Conservation (phyloP, 2,797 vertebrate genomes). For the Sebastes elongatus region DNA sequence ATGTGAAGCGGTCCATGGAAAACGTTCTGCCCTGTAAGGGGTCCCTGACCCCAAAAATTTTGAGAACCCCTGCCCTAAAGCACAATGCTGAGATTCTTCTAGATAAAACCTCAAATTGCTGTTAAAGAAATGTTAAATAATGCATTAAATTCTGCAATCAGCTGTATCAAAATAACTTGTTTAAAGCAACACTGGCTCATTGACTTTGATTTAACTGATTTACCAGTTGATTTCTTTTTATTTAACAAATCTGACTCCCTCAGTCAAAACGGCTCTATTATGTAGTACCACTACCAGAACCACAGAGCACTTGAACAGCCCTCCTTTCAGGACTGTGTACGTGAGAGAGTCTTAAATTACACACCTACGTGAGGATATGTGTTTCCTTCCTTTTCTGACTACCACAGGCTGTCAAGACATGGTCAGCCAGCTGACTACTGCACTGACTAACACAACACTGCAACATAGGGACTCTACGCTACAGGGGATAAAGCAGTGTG, state of each 20-base stretch:
- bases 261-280: not conserved
- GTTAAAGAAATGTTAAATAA: not conserved
- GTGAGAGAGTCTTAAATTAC: not conserved
- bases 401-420: constrained; percentile 23
- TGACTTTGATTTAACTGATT: constrained; percentile 31
- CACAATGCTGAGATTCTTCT: not conserved
- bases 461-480: constrained; percentile 6
- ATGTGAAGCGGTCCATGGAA: too few relatives aligned
- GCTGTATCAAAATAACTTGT: not conserved
- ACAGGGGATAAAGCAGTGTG: not conserved
- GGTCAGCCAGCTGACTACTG: constrained; percentile 3
- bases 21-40: too few relatives aligned
- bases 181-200: constrained; percentile 7
- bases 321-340: not conserved
- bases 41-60: too few relatives aligned
- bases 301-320: not conserved
- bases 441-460: constrained; percentile 23
- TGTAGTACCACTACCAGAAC: not conserved
- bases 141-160: not conserved
- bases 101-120: not conserved
- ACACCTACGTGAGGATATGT: not conserved
- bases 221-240: constrained; percentile 23
- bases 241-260: constrained; percentile 13
- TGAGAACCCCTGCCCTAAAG: not conserved
- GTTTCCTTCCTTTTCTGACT: constrained; percentile 21